Conservation (phyloP, 2,113 vertebrate genomes). For the Taurulus bubalis region DNA sequence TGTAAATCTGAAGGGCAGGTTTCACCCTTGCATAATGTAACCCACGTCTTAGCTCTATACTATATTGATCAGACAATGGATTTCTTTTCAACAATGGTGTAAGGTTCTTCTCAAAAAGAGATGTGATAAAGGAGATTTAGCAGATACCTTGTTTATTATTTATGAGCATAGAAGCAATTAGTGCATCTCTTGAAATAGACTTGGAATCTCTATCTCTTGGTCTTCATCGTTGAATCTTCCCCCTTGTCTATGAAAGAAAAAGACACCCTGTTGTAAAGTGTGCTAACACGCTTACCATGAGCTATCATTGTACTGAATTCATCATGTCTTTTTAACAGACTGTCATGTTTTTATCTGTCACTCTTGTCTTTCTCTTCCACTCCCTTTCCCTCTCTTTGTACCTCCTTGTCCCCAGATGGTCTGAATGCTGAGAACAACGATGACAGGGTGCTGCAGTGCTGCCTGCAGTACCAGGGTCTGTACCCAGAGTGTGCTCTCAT, state of each 20-base stretch:
- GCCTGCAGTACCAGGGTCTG: slow-evolving; percentile 92
- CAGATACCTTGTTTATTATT: background rate
- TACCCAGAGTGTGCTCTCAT: slow-evolving; percentile 87
- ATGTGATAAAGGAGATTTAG: background rate
- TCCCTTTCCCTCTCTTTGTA: slow-evolving; percentile 12
- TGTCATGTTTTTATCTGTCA: slow-evolving; percentile 15
- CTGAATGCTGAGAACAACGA: slow-evolving; percentile 91
- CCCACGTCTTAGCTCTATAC: slow-evolving; percentile 1
- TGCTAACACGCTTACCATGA: background rate
- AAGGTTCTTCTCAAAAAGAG: background rate
- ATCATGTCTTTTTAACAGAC: background rate
- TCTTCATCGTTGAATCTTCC: background rate
- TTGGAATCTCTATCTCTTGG: background rate
- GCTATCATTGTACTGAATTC: background rate
- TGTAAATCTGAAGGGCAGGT: slow-evolving; percentile 52
- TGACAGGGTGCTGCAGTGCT: slow-evolving; percentile 94
- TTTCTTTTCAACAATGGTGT: background rate
- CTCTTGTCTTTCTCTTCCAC: slow-evolving; percentile 17
- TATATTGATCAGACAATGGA: too few relatives aligned
- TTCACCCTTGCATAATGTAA: background rate
- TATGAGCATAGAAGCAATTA: too few relatives aligned
- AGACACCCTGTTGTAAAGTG: background rate
- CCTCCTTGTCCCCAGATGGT: slow-evolving; percentile 80
- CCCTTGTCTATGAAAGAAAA: background rate
- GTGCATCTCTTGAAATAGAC: background rate